phyloP scores from a whole-genome alignment of 2,797 vertebrate species.

The Dendrocincla fuliginosa region DNA sequence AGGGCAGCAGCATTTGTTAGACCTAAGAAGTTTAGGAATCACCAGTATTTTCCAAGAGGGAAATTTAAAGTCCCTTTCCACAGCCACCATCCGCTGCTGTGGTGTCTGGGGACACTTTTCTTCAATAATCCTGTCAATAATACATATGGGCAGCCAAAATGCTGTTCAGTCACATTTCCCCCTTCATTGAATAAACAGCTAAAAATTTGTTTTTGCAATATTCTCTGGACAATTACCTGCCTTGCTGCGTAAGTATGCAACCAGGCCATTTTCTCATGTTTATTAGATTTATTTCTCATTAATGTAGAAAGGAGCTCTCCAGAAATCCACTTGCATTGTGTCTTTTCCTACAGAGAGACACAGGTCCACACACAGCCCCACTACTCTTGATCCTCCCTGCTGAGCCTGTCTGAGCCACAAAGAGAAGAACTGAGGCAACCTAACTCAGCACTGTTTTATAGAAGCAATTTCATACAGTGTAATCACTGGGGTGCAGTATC shows the following conservation, averaged over 20 bases:
- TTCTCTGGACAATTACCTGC: neutral
- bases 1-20: neutral
- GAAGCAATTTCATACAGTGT: neutral
- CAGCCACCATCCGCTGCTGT: neutral
- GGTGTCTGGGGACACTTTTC: neutral
- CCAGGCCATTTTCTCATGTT: neutral
- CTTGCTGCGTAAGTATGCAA: neutral
- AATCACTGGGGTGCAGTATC: neutral
- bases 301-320: neutral
- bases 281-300: neutral
- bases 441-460: neutral
- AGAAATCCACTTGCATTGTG: neutral
- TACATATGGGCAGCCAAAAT: neutral
- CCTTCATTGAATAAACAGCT: neutral
- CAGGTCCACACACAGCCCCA: neutral
- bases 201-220: neutral
- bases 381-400: neutral
- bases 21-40: neutral
- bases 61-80: neutral
- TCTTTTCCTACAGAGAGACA: neutral
- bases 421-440: neutral
- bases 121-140: neutral
- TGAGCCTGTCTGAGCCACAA: neutral
- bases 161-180: neutral
- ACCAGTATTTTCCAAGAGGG: neutral